These are phyloP conservation scores for Papilio aristodemus DNA, from an alignment of 1,140 invertebrate genomes.

Conservation along the genomic window DNA sequence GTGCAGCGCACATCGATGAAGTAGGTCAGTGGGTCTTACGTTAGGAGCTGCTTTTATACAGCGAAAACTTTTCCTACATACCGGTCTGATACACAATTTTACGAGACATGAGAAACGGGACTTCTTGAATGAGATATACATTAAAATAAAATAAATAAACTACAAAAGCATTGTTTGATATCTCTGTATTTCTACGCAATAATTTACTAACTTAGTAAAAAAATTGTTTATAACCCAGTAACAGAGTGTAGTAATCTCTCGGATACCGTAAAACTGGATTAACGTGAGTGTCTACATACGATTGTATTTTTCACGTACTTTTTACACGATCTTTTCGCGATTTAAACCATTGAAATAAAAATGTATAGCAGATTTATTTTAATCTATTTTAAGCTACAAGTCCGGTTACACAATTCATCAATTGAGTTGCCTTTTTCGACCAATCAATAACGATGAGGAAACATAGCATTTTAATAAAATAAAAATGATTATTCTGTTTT, in stretches of 20 bases:
- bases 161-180: not conserved
- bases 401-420: too few species aligned
- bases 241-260: not conserved
- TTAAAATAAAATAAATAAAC: too few species aligned
- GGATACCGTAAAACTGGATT: conserved; percentile 13
- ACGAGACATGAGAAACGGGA: not conserved
- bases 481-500: too few species aligned
- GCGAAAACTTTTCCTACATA: conserved; percentile 10
- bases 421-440: too few species aligned
- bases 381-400: too few species aligned
- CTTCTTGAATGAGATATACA: not conserved
- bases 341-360: conserved; percentile 5
- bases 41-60: conserved; percentile 19
- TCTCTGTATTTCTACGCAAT: not conserved
- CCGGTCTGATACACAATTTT: not conserved
- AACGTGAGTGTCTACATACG: not conserved
- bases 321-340: not conserved
- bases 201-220: not conserved
- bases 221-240: not conserved
- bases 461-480: too few species aligned
- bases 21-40: conserved; percentile 31
- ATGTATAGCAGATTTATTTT: not conserved
- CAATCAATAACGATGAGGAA: too few species aligned
- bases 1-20: conserved; percentile 25
- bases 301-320: conserved; percentile 13